These are phyloP conservation scores for Bovichtus variegatus DNA, from an alignment of 2,797 vertebrate genomes.

Conservation along the genomic window DNA sequence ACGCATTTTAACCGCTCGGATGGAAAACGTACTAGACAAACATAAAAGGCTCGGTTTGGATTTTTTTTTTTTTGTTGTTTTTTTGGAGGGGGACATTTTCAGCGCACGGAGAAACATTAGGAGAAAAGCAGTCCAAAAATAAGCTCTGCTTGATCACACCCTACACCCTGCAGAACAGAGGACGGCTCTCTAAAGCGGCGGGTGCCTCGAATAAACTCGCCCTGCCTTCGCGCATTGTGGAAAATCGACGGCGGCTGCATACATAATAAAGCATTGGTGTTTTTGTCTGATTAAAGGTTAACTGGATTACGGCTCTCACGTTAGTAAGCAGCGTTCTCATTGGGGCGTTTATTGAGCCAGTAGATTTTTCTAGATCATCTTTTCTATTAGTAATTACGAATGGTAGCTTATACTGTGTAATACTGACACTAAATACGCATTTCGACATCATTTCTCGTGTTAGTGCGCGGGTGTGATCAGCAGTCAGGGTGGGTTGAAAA, in stretches of 20 bases:
- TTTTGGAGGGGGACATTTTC: not conserved
- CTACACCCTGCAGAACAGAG: constrained; percentile 89
- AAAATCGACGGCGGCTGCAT: constrained; percentile 64
- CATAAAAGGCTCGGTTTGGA: constrained; percentile 11
- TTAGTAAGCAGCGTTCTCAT: constrained; percentile 68
- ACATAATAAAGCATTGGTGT: constrained; percentile 62
- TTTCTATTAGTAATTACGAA: constrained; percentile 44
- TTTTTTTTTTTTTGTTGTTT: constrained; percentile 3
- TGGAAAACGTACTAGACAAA: constrained; percentile 12
- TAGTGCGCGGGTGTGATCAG: constrained; percentile 37
- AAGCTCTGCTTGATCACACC: constrained; percentile 87
- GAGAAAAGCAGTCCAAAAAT: constrained; percentile 78
- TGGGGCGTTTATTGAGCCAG: constrained; percentile 57
- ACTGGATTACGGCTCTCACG: constrained; percentile 68
- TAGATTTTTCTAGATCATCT: constrained; percentile 53
- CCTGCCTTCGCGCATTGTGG: constrained; percentile 74
- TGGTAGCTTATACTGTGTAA: constrained; percentile 27
- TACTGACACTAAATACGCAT: constrained; percentile 30
- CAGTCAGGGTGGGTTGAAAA: constrained; percentile 8
- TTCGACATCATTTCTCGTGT: constrained; percentile 27
- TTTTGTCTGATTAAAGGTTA: constrained; percentile 73
- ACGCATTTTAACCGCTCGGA: constrained; percentile 39
- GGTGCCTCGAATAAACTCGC: constrained; percentile 70
- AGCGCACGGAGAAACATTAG: constrained; percentile 70
- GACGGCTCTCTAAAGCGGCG: constrained; percentile 60